Percentiles rank a stretch among this genome's conserved stretches.
Evolutionary conservation across 2,888 invertebrate species (phyloP).

Genomic region (Brassicogethes aeneus): DNA sequence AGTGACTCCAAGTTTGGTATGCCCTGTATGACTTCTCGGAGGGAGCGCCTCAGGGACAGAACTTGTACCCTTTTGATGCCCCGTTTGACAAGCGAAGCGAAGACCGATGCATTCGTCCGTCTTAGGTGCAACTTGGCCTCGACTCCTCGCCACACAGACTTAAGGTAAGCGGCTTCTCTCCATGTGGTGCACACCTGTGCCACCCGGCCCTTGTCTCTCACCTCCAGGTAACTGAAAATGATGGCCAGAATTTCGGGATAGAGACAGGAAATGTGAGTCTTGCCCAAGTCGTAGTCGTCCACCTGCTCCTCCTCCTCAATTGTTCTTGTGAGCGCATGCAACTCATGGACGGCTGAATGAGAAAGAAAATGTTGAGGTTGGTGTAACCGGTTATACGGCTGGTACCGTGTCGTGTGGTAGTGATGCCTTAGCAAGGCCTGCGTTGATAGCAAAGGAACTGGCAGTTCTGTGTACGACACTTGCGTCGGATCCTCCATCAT

Average conservation of each 20-base stretch:
- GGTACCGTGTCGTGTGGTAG: constrained; percentile 44
- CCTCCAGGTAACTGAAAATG: constrained; percentile 84
- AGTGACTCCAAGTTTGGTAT: constrained; percentile 80
- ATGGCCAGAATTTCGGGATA: constrained; percentile 89
- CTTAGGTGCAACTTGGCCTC: constrained; percentile 85
- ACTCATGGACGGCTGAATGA: constrained; percentile 38
- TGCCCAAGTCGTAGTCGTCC: constrained; percentile 33
- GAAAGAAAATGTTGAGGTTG: constrained; percentile 49
- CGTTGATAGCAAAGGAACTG: constrained; percentile 46
- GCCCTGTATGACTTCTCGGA: constrained; percentile 78
- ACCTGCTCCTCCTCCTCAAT: constrained; percentile 18
- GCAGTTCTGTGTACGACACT: constrained; percentile 50
- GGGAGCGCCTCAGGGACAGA: constrained; percentile 69
- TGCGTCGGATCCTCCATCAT: constrained; percentile 48
- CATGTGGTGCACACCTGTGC: constrained; percentile 85
- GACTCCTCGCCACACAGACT: constrained; percentile 89
- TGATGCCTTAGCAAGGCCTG: constrained; percentile 44
- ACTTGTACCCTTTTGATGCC: constrained; percentile 87
- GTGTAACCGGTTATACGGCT: constrained; percentile 58
- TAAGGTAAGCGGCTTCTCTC: constrained; percentile 87
- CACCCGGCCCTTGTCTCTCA: constrained; percentile 80
- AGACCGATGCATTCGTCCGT: constrained; percentile 73
- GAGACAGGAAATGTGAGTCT: constrained; percentile 74
- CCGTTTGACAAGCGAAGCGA: constrained; percentile 75
- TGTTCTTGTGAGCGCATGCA: constrained; percentile 28